phyloP scores from a whole-genome alignment of 2,113 vertebrate species.

The Hirundichthys speculiger region DNA sequence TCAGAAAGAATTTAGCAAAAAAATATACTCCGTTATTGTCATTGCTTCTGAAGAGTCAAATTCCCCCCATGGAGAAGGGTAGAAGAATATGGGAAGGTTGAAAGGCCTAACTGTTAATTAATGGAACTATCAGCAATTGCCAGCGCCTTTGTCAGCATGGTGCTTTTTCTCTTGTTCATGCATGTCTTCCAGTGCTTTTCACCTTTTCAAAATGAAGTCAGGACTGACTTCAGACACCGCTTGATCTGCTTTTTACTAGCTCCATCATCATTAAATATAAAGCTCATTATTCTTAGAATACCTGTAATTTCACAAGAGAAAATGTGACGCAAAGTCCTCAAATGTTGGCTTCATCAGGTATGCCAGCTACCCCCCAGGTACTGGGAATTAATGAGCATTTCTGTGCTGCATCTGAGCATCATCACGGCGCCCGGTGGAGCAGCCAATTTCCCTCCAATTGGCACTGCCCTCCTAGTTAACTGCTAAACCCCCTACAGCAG shows the following conservation, averaged over 20 bases:
- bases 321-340: conserved; percentile 44
- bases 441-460: conserved; percentile 64
- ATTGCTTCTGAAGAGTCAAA: too few relatives aligned
- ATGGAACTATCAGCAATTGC: too few relatives aligned
- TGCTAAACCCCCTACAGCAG: conserved; percentile 55
- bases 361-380: conserved; percentile 50
- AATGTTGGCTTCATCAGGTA: conserved; percentile 45
- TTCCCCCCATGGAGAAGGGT: too few relatives aligned
- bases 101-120: too few relatives aligned
- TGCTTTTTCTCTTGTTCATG: too few relatives aligned
- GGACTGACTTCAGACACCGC: too few relatives aligned
- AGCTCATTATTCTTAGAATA: conserved; percentile 27
- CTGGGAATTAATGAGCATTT: conserved; percentile 68
- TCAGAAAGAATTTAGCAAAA: too few relatives aligned
- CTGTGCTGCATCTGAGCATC: conserved; percentile 67
- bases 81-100: too few relatives aligned
- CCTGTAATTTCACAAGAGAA: conserved; percentile 25
- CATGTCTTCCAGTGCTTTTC: neutral
- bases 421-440: conserved; percentile 50
- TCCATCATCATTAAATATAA: neutral
- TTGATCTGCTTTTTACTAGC: neutral
- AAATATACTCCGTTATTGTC: too few relatives aligned
- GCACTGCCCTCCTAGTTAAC: conserved; percentile 67
- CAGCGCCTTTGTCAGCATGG: neutral
- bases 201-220: neutral